Evolutionary conservation across 2,113 vertebrate species (phyloP).

Genomic region (Carassius auratus): DNA sequence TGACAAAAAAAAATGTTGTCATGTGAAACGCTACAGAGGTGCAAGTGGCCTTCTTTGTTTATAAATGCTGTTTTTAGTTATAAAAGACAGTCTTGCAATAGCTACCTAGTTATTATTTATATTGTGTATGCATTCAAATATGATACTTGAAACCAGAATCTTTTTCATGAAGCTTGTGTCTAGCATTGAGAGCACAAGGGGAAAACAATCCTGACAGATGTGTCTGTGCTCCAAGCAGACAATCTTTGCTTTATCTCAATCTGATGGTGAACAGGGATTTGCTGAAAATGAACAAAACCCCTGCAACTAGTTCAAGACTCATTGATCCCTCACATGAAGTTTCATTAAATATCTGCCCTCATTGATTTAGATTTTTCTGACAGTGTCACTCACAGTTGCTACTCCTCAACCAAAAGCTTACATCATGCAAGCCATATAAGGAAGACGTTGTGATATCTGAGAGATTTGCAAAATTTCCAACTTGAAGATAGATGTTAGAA

Average conservation of each 20-base stretch:
- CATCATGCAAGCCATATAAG: neutral
- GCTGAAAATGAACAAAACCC: conserved; percentile 14
- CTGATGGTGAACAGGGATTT: neutral
- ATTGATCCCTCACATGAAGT: neutral
- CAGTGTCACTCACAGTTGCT: neutral
- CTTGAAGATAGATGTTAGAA: no score
- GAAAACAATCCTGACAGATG: conserved; percentile 32
- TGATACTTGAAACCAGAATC: neutral
- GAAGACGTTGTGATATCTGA: neutral
- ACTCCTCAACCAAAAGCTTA: neutral
- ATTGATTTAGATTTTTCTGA: conserved; percentile 13
- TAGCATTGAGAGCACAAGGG: conserved; percentile 6
- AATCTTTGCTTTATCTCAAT: conserved; percentile 21
- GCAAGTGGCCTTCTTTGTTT: neutral
- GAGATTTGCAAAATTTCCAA: neutral
- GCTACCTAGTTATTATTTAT: neutral
- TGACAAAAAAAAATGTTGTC: neutral
- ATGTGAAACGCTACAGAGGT: neutral
- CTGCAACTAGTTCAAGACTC: conserved; percentile 1
- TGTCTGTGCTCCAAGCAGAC: conserved; percentile 19
- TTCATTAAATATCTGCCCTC: conserved; percentile 12
- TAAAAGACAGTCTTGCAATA: neutral
- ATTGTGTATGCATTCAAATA: neutral
- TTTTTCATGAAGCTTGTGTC: neutral
- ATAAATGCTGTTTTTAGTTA: neutral